Base-by-base conservation (phyloP, 2,888 invertebrate genomes). In the Cylloceria caligata region DNA sequence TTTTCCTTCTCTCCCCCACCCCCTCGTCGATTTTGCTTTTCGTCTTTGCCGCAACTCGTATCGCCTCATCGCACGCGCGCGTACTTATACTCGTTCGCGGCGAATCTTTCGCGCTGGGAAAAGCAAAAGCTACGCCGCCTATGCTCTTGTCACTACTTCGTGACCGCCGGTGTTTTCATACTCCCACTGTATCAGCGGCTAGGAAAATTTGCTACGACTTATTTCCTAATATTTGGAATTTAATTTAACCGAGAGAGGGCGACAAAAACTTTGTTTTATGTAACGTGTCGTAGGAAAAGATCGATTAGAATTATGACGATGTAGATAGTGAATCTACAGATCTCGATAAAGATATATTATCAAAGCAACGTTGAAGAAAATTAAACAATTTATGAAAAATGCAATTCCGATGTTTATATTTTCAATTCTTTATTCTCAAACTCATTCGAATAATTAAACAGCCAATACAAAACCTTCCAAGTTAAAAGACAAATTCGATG, bases 61-160 rank as follows among this genome's bases (percentile, higher is more conserved):
- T 90, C 91, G 91, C 88, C 89, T 89, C 91, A 90, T 90, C 89
- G 87, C 90, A 89, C 88, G 86, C 89, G 87, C 88, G 76, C 81
- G 83, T 55, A 45, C 68, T 27, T 47, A 45, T 57, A 47, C 21
- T 47, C 9, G 62, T 39, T 57, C 36, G 65, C 65, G 34, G 47
- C 77, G 49, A 77, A 75, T 84, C 85, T 85, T 84, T 87, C 83
- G 75, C 85, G 55, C 65, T 80, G 81, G 74, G 62, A 79, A 80
- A 83, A 80, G 55, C 45, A 34, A 75, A 83, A 84, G 84, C 86
- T 77, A 77, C 55, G 49, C 74, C 71, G 76, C 60, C 67, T 80
- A 55, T 34, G 67, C 64, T 55, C 68, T 11, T 3, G 16, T 52
- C 74, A 34, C 52, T 69, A 67, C 52, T 42, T 42, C 21, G 67